These are phyloP conservation scores for Zapus hudsonius DNA, from an alignment of 2,113 vertebrate genomes.

Conservation along the genomic window DNA sequence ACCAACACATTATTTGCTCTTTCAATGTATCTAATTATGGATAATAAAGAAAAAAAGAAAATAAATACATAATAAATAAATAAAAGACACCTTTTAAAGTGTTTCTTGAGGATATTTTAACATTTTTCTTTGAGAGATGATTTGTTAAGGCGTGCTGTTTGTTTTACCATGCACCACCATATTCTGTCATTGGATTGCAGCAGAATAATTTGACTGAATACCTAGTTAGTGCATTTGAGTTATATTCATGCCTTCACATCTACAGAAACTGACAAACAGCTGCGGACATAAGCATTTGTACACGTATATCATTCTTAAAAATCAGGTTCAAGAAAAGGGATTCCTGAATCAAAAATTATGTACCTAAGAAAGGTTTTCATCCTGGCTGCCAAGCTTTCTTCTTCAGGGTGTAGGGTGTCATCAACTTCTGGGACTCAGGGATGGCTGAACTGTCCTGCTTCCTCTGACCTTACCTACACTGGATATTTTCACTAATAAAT, in stretches of 20 bases:
- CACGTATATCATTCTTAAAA: not conserved
- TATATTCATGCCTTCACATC: not conserved
- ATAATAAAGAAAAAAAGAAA: too few relatives aligned
- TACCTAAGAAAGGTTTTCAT: not conserved
- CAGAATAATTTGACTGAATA: not conserved
- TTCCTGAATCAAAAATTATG: not conserved
- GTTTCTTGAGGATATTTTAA: conserved; percentile 19
- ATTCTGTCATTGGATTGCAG: not conserved
- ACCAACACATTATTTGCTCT: too few relatives aligned
- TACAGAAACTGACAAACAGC: not conserved
- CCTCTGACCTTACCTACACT: not conserved
- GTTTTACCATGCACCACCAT: not conserved
- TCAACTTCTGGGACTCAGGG: not conserved
- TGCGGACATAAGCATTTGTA: not conserved
- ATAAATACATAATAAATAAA: not conserved
- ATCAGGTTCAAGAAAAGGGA: not conserved
- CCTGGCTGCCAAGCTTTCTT: not conserved
- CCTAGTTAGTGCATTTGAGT: not conserved
- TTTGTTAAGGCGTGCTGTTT: not conserved
- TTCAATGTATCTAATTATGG: too few relatives aligned
- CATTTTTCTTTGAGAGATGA: not conserved
- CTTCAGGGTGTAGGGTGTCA: not conserved
- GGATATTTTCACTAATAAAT: not conserved
- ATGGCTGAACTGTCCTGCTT: not conserved
- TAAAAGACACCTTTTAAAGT: not conserved